Evolutionary conservation across 2,113 vertebrate genomes (phyloP), one percentile per base, ranked within the genome.

Genomic region (Atrichornis clamosus): DNA sequence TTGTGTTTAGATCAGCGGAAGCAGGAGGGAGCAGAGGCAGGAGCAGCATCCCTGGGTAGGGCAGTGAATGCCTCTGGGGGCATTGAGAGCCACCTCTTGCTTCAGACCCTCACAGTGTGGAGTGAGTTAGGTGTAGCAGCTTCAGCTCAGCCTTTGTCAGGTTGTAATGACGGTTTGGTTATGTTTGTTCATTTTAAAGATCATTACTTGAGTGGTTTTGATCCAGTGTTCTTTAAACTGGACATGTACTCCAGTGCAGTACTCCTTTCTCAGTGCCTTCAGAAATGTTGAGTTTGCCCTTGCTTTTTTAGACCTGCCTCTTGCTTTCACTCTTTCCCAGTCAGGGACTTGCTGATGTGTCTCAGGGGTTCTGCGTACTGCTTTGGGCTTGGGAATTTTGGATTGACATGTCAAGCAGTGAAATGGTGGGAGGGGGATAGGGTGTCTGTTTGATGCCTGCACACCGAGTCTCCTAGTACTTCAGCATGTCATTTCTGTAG

Each of bases 81-180:
- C 26, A 4, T 1, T 6, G 0, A 42, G 19, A 56, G n/a, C 32
- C 10, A 1, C 37, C 11, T 23, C 37, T 41, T 1, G 6, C 62
- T 60, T 55, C 11, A 11, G 14, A 12, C 16, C 13, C 32, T 15
- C 0, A 1, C 46, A 6, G n/a, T 7, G 0, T 9, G 41, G 10
- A 9, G 13, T 1, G 9, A 16, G 35, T 28, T 56, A 8, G 11
- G 8, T 17, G 16, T n/a, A 39, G n/a, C 49, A 69, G 4, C 41
- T 73, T 21, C 62, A 50, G 0, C 49, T 63, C 11, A 7, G 32
- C 52, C 39, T 67, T 35, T 1, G 0, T 28, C 24, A 9, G n/a
- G 32, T 53, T 22, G 6, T 18, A 30, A 20, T 0, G 1, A 20
- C 30, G 10, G 13, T 33, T 50, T 26, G 49, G 35, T 12, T 76